These are phyloP conservation scores for Beroe forskalii DNA, from an alignment of 37 sponge, comb jelly and placozoan species.

Conservation along the genomic window DNA sequence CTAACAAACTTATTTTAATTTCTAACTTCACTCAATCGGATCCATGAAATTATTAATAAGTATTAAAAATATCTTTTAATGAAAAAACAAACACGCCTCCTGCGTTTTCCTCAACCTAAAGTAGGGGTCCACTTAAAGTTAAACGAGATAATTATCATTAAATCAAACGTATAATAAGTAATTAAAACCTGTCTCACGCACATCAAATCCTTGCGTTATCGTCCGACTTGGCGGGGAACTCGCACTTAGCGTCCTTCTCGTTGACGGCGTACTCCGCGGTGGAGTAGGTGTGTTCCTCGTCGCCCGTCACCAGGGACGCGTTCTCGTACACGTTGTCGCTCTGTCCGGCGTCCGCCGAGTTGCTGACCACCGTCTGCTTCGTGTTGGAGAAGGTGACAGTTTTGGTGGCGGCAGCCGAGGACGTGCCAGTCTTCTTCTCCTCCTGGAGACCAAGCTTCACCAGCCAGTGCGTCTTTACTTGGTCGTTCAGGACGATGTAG, in stretches of 20 bases:
- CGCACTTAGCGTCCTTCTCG: neutral
- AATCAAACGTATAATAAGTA: too few relatives aligned
- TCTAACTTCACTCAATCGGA: too few relatives aligned
- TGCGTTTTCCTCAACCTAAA: too few relatives aligned
- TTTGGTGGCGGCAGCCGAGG: slow-evolving; percentile 31
- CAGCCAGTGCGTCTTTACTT: slow-evolving; percentile 52
- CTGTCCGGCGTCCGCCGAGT: neutral
- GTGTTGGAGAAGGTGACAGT: neutral
- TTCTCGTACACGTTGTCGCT: slow-evolving; percentile 55
- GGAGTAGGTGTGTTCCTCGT: slow-evolving; percentile 54
- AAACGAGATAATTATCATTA: too few relatives aligned
- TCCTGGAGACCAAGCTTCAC: slow-evolving; percentile 41
- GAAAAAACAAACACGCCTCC: too few relatives aligned
- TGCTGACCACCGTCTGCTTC: slow-evolving; percentile 8
- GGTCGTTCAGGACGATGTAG: slow-evolving; percentile 61
- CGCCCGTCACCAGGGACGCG: neutral
- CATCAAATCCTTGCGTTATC: slow-evolving; percentile 56
- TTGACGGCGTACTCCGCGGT: slow-evolving; percentile 39
- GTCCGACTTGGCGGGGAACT: slow-evolving; percentile 58
- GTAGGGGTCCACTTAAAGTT: too few relatives aligned
- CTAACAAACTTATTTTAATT: slow-evolving; percentile 23
- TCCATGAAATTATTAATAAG: too few relatives aligned
- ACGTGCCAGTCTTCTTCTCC: slow-evolving; percentile 41
- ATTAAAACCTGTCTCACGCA: too few relatives aligned
- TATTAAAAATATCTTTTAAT: too few relatives aligned